Evolutionary conservation across 2,797 vertebrate genomes (phyloP).

Genomic region (Microctenopoma lineatum): DNA sequence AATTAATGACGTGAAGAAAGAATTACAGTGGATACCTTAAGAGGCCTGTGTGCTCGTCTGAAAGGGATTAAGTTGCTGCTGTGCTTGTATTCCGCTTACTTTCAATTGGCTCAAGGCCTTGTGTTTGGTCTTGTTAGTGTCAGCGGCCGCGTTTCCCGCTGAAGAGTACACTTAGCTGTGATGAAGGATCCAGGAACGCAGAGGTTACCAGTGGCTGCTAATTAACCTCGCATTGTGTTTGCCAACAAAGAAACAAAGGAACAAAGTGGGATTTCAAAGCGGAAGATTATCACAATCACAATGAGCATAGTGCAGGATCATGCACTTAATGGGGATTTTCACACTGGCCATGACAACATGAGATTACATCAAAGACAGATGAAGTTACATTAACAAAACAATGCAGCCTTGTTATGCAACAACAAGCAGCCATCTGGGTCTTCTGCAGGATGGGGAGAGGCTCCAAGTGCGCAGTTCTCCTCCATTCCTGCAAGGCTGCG

Average conservation of each 20-base stretch:
- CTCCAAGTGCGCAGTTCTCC: conserved; percentile 43
- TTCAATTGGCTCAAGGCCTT: conserved; percentile 72
- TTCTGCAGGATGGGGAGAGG: conserved; percentile 45
- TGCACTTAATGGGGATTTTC: conserved; percentile 86
- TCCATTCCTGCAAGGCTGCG: conserved; percentile 51
- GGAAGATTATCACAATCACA: conserved; percentile 87
- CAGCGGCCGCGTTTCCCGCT: conserved; percentile 62
- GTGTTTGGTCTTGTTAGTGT: conserved; percentile 78
- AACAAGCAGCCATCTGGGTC: conserved; percentile 82
- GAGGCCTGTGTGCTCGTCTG: conserved; percentile 46
- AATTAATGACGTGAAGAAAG: conserved; percentile 70
- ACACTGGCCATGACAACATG: conserved; percentile 85
- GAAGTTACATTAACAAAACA: conserved; percentile 85
- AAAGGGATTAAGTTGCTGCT: conserved; percentile 73
- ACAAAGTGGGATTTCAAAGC: conserved; percentile 88
- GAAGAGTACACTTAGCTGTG: conserved; percentile 86
- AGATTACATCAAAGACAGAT: conserved; percentile 88
- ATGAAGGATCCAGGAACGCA: conserved; percentile 83
- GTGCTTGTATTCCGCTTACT: conserved; percentile 77
- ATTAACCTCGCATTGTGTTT: conserved; percentile 88
- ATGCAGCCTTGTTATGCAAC: conserved; percentile 84
- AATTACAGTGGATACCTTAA: conserved; percentile 65
- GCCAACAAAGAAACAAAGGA: conserved; percentile 88
- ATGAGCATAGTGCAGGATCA: conserved; percentile 83
- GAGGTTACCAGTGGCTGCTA: conserved; percentile 87